Evolutionary conservation across 2,888 invertebrate genomes (phyloP), one percentile per base, ranked within the genome.

Genomic region (Miltochrista miniata): DNA sequence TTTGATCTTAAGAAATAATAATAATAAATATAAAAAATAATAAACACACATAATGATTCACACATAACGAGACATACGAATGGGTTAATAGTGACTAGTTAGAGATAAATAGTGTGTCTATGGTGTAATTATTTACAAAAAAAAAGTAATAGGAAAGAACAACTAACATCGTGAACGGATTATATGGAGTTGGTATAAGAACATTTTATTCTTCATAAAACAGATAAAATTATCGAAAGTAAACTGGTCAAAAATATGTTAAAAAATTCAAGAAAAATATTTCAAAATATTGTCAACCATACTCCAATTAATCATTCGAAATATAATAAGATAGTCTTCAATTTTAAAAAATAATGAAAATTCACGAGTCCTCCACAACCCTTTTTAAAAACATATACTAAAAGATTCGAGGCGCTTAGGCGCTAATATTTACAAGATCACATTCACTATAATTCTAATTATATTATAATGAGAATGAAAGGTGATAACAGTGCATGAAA

Each of bases 321-420:
- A 52, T 45, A 55, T 51, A 54, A 46, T 59, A 7, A 31, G 54
- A 30, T 45, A 54, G 62, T 56, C 36, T 24, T 46, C 39, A 51
- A 18, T 41, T 44, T n/a, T n/a, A n/a, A n/a, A n/a, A 46, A 57
- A 53, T 10, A 48, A 48, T 55, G 48, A 55, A 36, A 54, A 59
- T 65, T 54, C 59, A 75, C 79, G 80, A 83, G 84, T 86, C 87
- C 81, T 90, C 90, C 90, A 90, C 90, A 90, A 90, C 90, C 92
- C 88, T 90, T 90, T 81, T 69, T 71, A 65, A 64, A 64, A 62
- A 62, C 57, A 69, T 54, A 46, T 45, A 42, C 40, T 51, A 51
- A 50, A 46, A 52, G 40, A 13, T 35, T 50, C 43, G 36, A 41
- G 37, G 51, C 48, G 54, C 56, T 48, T 45, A 54, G 61, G 64